Base-by-base conservation (phyloP, 2,797 vertebrate genomes). In the Corythornis leucogaster region DNA sequence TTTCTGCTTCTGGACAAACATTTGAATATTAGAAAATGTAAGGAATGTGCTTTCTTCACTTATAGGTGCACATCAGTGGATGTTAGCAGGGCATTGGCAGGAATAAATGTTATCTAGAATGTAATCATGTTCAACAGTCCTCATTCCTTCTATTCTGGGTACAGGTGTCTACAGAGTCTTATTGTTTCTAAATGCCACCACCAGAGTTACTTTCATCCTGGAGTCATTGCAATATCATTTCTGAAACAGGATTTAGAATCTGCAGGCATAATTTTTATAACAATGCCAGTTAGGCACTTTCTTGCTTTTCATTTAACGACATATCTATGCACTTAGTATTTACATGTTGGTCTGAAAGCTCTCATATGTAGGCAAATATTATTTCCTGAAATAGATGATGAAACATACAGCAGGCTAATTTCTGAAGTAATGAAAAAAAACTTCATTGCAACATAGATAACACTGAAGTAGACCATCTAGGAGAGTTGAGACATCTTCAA, bases 1-100 rank as follows among this genome's bases (percentile, higher is more conserved):
- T 85, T 80, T 42, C 31, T 90, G 51, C 76, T 90, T 26, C 11
- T 69, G 75, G 88, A 88, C 79, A 90, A 92, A 42, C 21, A 50
- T 26, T 21, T 58, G 74, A 73, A 90, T 80, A 83, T 40, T 54
- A 90, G 40, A 31, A 28, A 62, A 78, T 19, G 20, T 11, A 16
- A 67, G 31, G 33, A 90, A 54, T 28, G 38, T 54, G 30, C 9
- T 79, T 73, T 74, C 28, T 21, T 46, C 51, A 19, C 9, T 5
- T 28, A 1, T 0, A 20, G n/a, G 45, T 15, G 35, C 46, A 9
- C 9, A 71, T 4, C 14, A 45, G 58, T 2, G 9, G 61, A 20
- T 58, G 22, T 35, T 35, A 35, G 35, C 35, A 35, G 35, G 35
- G 35, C 24, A 6, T 38, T 54, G 83, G 15, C 62, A 67, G 10